Percentiles rank a stretch among this genome's conserved stretches.
Conservation (phyloP, 2,113 vertebrate genomes). For the Chrysemys picta region DNA sequence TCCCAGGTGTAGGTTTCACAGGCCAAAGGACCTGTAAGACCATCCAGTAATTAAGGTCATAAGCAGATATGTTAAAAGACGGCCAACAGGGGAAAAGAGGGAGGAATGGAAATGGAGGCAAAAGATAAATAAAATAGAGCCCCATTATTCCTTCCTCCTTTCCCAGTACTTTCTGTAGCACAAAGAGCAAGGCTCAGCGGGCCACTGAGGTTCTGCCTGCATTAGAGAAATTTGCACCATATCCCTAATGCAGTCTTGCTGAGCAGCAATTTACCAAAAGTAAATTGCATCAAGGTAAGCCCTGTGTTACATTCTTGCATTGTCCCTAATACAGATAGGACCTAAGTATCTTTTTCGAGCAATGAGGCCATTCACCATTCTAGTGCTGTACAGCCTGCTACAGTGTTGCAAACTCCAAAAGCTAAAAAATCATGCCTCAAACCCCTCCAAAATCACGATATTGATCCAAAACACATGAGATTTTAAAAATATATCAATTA, state of each 20-base stretch:
- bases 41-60: conserved; percentile 30
- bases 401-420: background rate
- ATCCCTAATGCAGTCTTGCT: background rate
- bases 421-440: background rate
- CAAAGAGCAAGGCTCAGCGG: background rate
- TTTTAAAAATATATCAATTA: background rate
- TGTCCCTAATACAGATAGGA: background rate
- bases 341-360: background rate
- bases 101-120: conserved; percentile 24
- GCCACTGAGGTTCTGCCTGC: background rate
- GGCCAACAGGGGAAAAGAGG: conserved; percentile 28
- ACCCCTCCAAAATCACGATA: background rate
- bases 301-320: background rate
- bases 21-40: conserved; percentile 27
- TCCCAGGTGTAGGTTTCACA: background rate
- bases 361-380: background rate
- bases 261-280: background rate
- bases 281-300: background rate
- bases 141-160: background rate
- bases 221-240: background rate
- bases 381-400: background rate
- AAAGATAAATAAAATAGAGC: conserved; percentile 22
- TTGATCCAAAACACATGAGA: background rate
- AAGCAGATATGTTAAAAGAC: conserved; percentile 19
- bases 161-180: background rate